phyloP scores from a whole-genome alignment of 2,113 vertebrate species.

The Raja brachyura region DNA sequence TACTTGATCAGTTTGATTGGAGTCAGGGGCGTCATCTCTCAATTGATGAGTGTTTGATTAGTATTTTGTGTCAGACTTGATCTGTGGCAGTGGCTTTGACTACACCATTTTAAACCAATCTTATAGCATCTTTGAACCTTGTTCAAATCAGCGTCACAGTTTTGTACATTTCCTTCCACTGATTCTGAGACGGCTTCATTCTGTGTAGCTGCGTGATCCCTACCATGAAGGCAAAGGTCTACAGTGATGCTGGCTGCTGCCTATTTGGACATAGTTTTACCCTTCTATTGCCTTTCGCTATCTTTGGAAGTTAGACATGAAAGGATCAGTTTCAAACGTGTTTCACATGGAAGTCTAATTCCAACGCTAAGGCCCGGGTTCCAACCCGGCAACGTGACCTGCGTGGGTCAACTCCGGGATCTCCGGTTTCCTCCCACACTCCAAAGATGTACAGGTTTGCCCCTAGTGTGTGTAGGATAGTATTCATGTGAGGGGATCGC shows the following conservation, averaged over 20 bases:
- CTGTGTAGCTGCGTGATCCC: background rate
- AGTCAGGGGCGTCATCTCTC: background rate
- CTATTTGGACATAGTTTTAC: background rate
- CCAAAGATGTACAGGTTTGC: too few species aligned
- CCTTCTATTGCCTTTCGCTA: background rate
- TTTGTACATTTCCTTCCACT: background rate
- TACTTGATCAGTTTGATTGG: background rate
- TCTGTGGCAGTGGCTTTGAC: background rate
- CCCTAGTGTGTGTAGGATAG: too few species aligned
- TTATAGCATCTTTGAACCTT: too few species aligned
- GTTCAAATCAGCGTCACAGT: background rate
- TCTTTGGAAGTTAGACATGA: background rate
- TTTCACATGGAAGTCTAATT: background rate
- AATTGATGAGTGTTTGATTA: background rate
- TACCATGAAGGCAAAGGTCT: background rate
- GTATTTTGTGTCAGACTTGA: background rate
- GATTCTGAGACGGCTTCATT: background rate
- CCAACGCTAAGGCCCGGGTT: background rate
- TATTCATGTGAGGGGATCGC: too few species aligned
- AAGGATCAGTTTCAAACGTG: background rate
- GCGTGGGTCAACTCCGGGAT: too few species aligned
- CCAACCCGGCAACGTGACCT: too few species aligned
- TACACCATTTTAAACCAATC: background rate
- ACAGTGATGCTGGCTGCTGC: background rate
- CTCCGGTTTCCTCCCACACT: too few species aligned